Percentiles rank a stretch among this genome's conserved stretches.
phyloP scores from a whole-genome alignment of 2,113 vertebrate genomes.

The Chrysemys picta region DNA sequence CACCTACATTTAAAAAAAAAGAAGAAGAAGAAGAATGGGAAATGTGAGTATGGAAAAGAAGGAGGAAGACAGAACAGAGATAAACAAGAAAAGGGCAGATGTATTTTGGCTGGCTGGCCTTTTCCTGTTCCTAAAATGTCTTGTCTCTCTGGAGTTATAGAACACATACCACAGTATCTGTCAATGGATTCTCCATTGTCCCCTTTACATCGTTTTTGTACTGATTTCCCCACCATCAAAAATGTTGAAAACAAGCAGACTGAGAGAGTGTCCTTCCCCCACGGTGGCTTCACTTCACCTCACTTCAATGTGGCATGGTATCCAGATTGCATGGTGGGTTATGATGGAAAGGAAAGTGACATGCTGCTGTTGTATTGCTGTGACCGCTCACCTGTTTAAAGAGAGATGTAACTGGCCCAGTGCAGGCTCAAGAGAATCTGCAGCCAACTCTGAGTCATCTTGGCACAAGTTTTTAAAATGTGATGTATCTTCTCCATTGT shows the following conservation, averaged over 20 bases:
- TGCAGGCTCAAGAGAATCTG: not conserved
- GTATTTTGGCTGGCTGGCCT: not conserved
- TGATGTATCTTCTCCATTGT: not conserved
- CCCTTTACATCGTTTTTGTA: not conserved
- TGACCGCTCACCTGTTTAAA: not conserved
- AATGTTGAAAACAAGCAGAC: not conserved
- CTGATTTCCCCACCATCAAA: not conserved
- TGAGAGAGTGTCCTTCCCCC: not conserved
- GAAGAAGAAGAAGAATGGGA: not conserved
- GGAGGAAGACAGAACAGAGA: not conserved
- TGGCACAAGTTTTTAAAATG: not conserved
- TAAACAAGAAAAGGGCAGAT: not conserved
- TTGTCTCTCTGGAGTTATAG: too few species aligned
- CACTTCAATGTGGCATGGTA: not conserved
- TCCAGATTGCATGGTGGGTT: not conserved
- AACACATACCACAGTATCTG: not conserved
- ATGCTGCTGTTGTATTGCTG: not conserved
- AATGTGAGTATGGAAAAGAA: not conserved
- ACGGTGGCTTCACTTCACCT: not conserved
- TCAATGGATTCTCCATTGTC: not conserved
- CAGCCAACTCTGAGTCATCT: slow-evolving; percentile 5
- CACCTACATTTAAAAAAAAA: not conserved
- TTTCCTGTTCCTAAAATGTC: not conserved
- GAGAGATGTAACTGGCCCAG: not conserved
- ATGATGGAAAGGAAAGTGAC: not conserved